phyloP scores from a whole-genome alignment of 2,888 invertebrate species.

The Pyrocoelia pectoralis region DNA sequence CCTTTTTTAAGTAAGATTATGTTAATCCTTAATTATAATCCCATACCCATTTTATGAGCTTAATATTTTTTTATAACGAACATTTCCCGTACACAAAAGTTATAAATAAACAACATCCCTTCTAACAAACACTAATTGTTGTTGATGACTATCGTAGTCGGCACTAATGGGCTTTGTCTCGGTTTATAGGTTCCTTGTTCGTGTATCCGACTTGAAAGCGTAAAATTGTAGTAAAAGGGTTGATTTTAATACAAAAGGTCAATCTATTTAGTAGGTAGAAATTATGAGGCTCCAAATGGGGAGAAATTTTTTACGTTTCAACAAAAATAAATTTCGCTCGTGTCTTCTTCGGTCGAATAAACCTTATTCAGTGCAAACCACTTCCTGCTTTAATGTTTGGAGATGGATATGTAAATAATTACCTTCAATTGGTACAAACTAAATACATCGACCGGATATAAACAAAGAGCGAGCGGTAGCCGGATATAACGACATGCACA shows the following conservation, averaged over 20 bases:
- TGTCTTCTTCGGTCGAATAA: neutral
- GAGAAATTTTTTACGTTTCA: neutral
- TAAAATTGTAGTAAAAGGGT: neutral
- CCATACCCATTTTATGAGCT: neutral
- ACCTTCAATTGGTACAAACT: neutral
- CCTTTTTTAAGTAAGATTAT: neutral
- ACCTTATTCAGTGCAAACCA: neutral
- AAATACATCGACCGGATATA: conserved; percentile 41
- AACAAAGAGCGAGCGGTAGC: conserved; percentile 48
- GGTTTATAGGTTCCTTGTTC: neutral
- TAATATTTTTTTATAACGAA: neutral
- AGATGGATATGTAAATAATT: conserved; percentile 1
- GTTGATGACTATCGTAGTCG: neutral
- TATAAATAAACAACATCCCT: neutral
- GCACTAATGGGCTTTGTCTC: neutral
- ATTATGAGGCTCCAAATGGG: neutral
- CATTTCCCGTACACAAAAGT: neutral
- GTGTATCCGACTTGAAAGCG: neutral
- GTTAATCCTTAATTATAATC: neutral
- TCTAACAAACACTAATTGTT: conserved; percentile 1
- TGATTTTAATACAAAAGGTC: neutral
- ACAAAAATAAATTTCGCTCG: neutral
- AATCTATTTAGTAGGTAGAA: neutral
- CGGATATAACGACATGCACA: conserved; percentile 35
- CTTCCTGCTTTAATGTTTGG: neutral